phyloP scores from a whole-genome alignment of 2,888 invertebrate genomes.

The Catocala nupta region DNA sequence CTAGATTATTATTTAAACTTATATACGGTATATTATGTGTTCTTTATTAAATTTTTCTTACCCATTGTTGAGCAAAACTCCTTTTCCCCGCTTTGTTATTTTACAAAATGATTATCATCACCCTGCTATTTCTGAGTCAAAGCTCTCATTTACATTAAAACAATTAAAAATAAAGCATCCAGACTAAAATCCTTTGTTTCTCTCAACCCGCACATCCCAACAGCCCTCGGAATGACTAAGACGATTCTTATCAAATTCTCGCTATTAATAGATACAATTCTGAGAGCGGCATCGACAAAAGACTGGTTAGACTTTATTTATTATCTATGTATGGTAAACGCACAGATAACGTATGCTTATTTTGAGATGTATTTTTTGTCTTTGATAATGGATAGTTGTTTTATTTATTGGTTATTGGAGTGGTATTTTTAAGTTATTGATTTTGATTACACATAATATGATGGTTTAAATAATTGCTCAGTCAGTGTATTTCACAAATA shows the following conservation, averaged over 20 bases:
- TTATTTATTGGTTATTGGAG: conserved; percentile 16
- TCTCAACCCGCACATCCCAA: conserved; percentile 22
- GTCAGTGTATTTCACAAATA: too few relatives aligned
- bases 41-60: too few relatives aligned
- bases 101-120: too few relatives aligned
- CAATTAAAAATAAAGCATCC: conserved; percentile 10
- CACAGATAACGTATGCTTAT: conserved; percentile 44
- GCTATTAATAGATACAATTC: conserved; percentile 46
- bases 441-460: too few relatives aligned
- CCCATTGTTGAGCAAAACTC: too few relatives aligned
- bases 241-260: conserved; percentile 49
- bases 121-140: neutral
- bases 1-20: too few relatives aligned
- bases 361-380: conserved; percentile 30
- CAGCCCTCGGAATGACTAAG: conserved; percentile 45
- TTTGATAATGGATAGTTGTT: conserved; percentile 15
- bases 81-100: too few relatives aligned
- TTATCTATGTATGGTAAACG: conserved; percentile 53
- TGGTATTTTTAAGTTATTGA: neutral
- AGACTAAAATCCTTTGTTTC: conserved; percentile 40
- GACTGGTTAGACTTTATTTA: conserved; percentile 40
- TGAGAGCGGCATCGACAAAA: conserved; percentile 46
- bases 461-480: too few relatives aligned
- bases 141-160: neutral
- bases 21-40: too few relatives aligned